Base-by-base conservation (phyloP, 2,113 vertebrate species). In the Dromas ardeola region DNA sequence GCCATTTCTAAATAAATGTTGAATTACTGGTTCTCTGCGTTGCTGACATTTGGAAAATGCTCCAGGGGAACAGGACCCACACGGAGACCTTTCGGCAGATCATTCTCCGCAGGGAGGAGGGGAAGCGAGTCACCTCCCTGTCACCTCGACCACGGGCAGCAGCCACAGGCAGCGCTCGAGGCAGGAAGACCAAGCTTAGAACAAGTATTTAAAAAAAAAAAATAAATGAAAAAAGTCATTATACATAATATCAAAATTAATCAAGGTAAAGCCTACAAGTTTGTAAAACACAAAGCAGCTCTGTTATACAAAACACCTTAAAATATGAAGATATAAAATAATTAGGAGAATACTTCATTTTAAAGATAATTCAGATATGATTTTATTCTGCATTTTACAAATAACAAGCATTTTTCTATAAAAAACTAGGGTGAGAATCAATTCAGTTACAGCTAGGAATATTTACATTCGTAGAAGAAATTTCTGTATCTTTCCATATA, bases 311-410 rank as follows among this genome's bases (percentile, higher is more conserved):
- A 47, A 6, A 15, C 32, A 42, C 38, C 7, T 65, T 30, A 18
- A 52, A 82, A 15, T 15, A 52, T 8, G 9, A 70, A 67, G 34
- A 38, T 32, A 32, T 27, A 53, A 92, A 50, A 36, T 17, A 70
- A 29, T 2, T 2, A 50, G 0, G 7, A 80, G 10, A 56, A 16
- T 5, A 29, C 29, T 58, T 58, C 0, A 56, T 63, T 74, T 94
- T 47, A 65, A 85, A 85, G 47, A 10, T 66, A 85, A 72, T 77
- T 72, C 79, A 62, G 72, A 36, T 26, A 45, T 3, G 22, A 71
- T 90, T 97, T 97, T 96, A 97, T 96, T 96, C 77, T 23, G 45
- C 86, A 82, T 81, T 71, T 95, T 76, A 95, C 77, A 97, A 84
- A 93, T 49, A 90, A 67, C 16, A 91, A 84, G 55, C 22, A 61